phyloP scores from a whole-genome alignment of 2,888 invertebrate species.

The Tortrix viridana region DNA sequence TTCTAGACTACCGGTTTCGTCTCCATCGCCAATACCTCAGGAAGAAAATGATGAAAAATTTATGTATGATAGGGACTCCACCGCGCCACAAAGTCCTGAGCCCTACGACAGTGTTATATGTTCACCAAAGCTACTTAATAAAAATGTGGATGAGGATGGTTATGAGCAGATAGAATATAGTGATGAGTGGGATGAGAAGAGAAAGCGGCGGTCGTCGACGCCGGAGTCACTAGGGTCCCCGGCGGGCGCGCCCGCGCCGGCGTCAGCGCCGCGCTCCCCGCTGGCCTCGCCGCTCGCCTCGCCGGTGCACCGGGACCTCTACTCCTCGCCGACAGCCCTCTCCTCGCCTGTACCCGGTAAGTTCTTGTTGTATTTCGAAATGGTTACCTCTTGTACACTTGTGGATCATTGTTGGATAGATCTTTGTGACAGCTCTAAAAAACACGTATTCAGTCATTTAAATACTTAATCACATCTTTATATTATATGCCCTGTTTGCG shows the following conservation, averaged over 20 bases:
- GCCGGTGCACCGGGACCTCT: slow-evolving; percentile 64
- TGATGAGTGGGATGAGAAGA: slow-evolving; percentile 70
- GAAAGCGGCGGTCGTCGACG: slow-evolving; percentile 71
- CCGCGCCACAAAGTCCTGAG: slow-evolving; percentile 54
- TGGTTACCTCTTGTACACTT: not conserved
- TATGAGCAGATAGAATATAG: slow-evolving; percentile 68
- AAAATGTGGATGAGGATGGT: slow-evolving; percentile 58
- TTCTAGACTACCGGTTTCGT: slow-evolving; percentile 52
- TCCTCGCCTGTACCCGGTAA: slow-evolving; percentile 68
- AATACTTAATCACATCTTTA: too few relatives aligned
- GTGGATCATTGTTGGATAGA: not conserved
- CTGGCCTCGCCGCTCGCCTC: slow-evolving; percentile 70
- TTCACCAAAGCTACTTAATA: slow-evolving; percentile 50
- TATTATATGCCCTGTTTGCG: too few relatives aligned
- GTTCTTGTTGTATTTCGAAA: slow-evolving; percentile 41
- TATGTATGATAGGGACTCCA: slow-evolving; percentile 48
- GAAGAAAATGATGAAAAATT: slow-evolving; percentile 52
- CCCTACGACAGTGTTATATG: slow-evolving; percentile 57
- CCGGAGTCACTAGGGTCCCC: slow-evolving; percentile 65
- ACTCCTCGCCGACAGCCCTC: slow-evolving; percentile 58
- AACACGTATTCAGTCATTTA: too few relatives aligned
- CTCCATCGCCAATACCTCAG: slow-evolving; percentile 51
- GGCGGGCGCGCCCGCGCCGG: slow-evolving; percentile 54
- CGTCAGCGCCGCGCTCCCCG: slow-evolving; percentile 60
- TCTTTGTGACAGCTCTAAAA: too few relatives aligned